Conservation (phyloP, 1,140 invertebrate genomes). For the Zeugodacus cucurbitae region DNA sequence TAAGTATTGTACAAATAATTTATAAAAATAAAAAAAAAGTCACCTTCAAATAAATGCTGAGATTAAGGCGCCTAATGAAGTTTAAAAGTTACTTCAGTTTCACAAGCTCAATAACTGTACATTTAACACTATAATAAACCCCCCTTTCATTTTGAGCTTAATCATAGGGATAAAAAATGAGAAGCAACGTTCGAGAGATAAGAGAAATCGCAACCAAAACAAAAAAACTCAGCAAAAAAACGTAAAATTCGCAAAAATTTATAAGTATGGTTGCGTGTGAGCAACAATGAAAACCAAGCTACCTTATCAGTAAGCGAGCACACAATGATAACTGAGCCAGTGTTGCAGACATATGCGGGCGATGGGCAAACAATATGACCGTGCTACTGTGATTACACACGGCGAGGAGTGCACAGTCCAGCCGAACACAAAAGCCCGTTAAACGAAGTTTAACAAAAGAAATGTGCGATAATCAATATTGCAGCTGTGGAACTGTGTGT, state of each 20-base stretch:
- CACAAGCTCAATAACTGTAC: not conserved
- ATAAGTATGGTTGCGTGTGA: not conserved
- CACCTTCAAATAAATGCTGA: no score
- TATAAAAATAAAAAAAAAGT: no score
- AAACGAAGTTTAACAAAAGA: not conserved
- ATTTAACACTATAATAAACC: not conserved
- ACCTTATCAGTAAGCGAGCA: not conserved
- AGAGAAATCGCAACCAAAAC: not conserved
- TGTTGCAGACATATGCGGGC: conserved; percentile 8
- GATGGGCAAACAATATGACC: not conserved
- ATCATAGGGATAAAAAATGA: not conserved
- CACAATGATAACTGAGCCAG: conserved; percentile 6
- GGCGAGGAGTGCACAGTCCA: not conserved
- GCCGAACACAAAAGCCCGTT: not conserved
- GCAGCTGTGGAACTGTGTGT: not conserved
- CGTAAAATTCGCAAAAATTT: not conserved
- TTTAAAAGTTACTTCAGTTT: not conserved
- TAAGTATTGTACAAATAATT: no score
- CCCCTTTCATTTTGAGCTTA: no score
- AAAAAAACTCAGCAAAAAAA: not conserved
- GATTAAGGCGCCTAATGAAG: no score
- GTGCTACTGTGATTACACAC: not conserved
- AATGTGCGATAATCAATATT: no score
- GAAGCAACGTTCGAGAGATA: not conserved
- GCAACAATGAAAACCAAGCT: not conserved